Evolutionary conservation across 2,797 vertebrate genomes (phyloP).

Genomic region (Scomberomorus guttatus): DNA sequence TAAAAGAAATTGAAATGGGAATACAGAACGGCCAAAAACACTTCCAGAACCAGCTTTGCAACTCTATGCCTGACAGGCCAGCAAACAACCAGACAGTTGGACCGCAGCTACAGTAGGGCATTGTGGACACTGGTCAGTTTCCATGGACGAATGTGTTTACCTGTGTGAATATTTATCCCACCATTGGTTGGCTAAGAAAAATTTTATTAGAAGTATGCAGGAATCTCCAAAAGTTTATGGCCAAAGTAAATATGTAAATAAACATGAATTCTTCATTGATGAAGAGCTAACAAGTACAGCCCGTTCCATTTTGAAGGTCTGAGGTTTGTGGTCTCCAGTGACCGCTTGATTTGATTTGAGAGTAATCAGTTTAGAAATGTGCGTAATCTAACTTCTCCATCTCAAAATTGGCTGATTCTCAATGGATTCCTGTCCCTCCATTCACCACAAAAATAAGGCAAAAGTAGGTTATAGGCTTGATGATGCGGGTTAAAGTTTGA

Average conservation of each 20-base stretch:
- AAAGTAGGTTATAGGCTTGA: constrained; percentile 7
- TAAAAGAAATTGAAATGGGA: no score
- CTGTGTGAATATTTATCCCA: constrained; percentile 44
- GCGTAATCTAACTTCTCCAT: constrained; percentile 59
- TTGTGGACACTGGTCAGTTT: constrained; percentile 34
- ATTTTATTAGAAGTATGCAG: constrained; percentile 31
- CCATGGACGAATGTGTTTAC: constrained; percentile 49
- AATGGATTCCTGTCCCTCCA: constrained; percentile 6
- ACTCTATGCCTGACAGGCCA: no score
- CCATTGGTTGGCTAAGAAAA: constrained; percentile 34
- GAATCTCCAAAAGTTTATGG: constrained; percentile 19
- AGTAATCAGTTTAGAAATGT: constrained; percentile 72
- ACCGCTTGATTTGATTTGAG: constrained; percentile 73
- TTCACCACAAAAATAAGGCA: neutral
- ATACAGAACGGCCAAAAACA: no score
- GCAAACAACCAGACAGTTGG: no score
- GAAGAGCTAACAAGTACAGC: constrained; percentile 30
- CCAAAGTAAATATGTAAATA: constrained; percentile 58
- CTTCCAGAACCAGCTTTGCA: no score
- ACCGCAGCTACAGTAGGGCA: neutral
- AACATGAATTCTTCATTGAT: constrained; percentile 36
- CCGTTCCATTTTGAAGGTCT: constrained; percentile 46
- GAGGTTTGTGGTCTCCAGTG: constrained; percentile 57
- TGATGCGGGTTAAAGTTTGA: neutral
- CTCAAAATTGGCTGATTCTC: constrained; percentile 45